These are phyloP conservation scores for Itoplectis maculator DNA, from an alignment of 2,888 invertebrate species.

Conservation along the genomic window DNA sequence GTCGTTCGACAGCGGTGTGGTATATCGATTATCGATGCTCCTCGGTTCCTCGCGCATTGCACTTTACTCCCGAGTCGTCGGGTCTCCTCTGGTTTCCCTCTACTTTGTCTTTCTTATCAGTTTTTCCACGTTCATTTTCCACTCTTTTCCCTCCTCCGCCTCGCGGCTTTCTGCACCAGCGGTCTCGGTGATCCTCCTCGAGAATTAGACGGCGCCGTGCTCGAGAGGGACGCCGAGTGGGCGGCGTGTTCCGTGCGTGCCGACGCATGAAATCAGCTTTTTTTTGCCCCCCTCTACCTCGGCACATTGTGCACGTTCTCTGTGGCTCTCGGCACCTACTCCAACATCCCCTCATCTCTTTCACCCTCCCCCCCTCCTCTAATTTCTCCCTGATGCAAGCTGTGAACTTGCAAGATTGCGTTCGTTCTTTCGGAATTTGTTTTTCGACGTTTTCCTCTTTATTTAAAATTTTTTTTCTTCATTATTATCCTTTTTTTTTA, in stretches of 20 bases:
- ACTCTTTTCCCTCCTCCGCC: neutral
- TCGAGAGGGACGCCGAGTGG: constrained; percentile 55
- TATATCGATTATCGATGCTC: constrained; percentile 70
- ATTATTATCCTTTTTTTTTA: constrained; percentile 11
- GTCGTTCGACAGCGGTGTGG: constrained; percentile 24
- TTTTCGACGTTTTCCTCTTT: constrained; percentile 29
- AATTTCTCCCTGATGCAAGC: constrained; percentile 50
- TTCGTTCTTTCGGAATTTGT: constrained; percentile 36
- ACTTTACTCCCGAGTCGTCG: neutral
- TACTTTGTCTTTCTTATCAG: constrained; percentile 46
- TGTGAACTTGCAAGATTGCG: constrained; percentile 59
- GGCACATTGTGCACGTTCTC: constrained; percentile 59
- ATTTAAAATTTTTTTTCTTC: constrained; percentile 24
- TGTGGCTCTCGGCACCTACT: constrained; percentile 46
- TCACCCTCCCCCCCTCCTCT: neutral
- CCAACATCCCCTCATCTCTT: constrained; percentile 30
- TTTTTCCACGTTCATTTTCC: neutral
- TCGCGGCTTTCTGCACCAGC: constrained; percentile 14
- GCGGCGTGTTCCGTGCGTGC: constrained; percentile 68
- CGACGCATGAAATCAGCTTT: constrained; percentile 76
- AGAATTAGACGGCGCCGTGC: constrained; percentile 72
- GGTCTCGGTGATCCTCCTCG: constrained; percentile 43
- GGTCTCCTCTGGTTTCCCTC: constrained; percentile 25
- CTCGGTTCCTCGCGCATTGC: constrained; percentile 26
- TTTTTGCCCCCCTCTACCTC: constrained; percentile 47